These are phyloP conservation scores for Parauchenoglanis punctatus DNA, from an alignment of 2,797 vertebrate genomes.

Conservation along the genomic window DNA sequence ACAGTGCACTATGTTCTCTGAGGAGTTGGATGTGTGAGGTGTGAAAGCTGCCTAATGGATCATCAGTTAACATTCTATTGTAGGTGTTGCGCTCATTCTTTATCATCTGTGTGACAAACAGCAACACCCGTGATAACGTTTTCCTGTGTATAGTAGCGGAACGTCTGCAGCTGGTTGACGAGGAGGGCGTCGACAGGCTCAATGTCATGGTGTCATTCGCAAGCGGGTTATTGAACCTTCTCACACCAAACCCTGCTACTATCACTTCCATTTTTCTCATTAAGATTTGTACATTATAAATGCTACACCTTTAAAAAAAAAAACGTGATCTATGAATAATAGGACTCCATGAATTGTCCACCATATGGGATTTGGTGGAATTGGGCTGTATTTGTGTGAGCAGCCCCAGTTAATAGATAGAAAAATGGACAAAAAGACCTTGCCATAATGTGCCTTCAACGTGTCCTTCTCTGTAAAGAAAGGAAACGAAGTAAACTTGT, in stretches of 20 bases:
- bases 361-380: background rate
- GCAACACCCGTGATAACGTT: background rate
- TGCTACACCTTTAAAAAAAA: background rate
- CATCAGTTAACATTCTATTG: background rate
- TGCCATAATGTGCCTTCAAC: background rate
- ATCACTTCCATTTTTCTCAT: background rate
- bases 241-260: background rate
- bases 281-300: background rate
- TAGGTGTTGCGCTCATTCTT: background rate
- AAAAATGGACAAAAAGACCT: background rate
- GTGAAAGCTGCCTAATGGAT: background rate
- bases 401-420: background rate
- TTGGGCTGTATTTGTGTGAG: background rate
- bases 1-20: background rate
- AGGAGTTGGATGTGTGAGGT: background rate
- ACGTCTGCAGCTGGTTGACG: background rate
- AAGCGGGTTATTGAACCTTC: background rate
- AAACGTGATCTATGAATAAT: background rate
- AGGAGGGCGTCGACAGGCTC: background rate
- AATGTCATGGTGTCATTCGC: background rate
- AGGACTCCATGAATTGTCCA: too few species aligned
- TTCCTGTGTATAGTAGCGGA: background rate
- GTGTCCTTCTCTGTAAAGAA: background rate
- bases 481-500: background rate
- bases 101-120: background rate